Percentiles rank a stretch among this genome's conserved stretches.
These are phyloP conservation scores for Diachasma alloeum DNA, from an alignment of 1,140 invertebrate species.

Conservation along the genomic window DNA sequence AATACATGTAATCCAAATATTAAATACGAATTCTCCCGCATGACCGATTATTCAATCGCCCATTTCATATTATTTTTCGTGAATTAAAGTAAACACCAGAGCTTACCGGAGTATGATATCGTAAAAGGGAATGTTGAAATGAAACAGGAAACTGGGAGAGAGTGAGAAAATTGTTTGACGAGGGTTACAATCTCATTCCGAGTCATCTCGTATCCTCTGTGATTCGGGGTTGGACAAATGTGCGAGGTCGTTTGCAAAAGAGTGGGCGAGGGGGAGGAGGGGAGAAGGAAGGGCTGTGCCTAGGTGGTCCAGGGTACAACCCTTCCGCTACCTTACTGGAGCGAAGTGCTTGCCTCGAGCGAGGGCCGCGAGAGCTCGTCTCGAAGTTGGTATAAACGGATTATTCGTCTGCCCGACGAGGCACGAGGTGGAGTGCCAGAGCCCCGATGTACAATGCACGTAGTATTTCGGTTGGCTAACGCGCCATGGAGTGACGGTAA, in stretches of 20 bases:
- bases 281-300: not conserved
- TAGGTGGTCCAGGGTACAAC: not conserved
- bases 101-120: not conserved
- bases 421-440: conserved; percentile 27
- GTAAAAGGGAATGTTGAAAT: not conserved
- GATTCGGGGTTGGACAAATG: conserved; percentile 22
- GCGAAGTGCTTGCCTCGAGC: conserved; percentile 18
- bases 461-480: conserved; percentile 56
- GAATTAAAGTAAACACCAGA: not conserved
- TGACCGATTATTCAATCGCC: too few species aligned
- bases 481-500: conserved; percentile 52
- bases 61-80: not conserved
- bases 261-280: not conserved
- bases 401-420: conserved; percentile 49
- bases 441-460: conserved; percentile 46
- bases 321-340: conserved; percentile 2
- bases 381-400: conserved; percentile 61
- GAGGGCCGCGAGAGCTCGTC: conserved; percentile 31
- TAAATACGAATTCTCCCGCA: too few species aligned
- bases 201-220: conserved; percentile 19
- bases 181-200: conserved; percentile 27
- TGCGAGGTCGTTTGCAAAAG: not conserved
- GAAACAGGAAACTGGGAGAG: not conserved
- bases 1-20: too few species aligned
- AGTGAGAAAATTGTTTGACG: conserved; percentile 19